phyloP scores from a whole-genome alignment of 1,140 invertebrate species.

The Ganaspis sp. region DNA sequence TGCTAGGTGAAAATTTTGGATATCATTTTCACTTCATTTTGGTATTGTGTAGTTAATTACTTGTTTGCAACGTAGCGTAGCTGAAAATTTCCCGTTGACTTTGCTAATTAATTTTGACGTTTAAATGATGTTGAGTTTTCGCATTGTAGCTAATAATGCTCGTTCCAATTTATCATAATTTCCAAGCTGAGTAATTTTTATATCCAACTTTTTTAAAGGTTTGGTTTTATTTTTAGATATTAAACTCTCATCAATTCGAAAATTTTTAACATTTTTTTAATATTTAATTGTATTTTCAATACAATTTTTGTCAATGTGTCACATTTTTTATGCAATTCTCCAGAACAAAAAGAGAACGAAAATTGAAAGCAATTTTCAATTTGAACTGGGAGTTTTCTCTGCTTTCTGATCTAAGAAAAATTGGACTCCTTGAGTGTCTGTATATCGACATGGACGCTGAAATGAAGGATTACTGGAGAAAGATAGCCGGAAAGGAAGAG shows the following conservation, averaged over 20 bases:
- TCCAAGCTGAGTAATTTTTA: not conserved
- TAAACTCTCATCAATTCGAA: too few species aligned
- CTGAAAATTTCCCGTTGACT: not conserved
- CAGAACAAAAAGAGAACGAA: not conserved
- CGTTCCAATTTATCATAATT: not conserved
- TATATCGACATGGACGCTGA: conserved; percentile 1
- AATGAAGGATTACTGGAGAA: conserved; percentile 23
- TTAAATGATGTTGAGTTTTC: not conserved
- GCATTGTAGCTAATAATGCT: not conserved
- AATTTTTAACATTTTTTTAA: too few species aligned
- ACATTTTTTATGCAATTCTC: not conserved
- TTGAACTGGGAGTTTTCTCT: not conserved
- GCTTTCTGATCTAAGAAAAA: not conserved
- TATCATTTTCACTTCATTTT: not conserved
- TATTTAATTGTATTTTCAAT: too few species aligned
- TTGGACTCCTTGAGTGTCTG: not conserved
- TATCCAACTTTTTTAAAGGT: not conserved
- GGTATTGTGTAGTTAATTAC: conserved; percentile 10
- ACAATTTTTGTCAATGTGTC: not conserved
- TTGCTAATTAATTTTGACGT: conserved; percentile 10
- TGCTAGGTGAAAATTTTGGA: not conserved
- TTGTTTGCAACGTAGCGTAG: not conserved
- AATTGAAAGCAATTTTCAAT: not conserved
- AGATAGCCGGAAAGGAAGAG: conserved; percentile 6
- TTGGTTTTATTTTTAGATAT: not conserved